Conservation (phyloP, 2,888 invertebrate genomes). For the Gonocerus acuteangulatus region DNA sequence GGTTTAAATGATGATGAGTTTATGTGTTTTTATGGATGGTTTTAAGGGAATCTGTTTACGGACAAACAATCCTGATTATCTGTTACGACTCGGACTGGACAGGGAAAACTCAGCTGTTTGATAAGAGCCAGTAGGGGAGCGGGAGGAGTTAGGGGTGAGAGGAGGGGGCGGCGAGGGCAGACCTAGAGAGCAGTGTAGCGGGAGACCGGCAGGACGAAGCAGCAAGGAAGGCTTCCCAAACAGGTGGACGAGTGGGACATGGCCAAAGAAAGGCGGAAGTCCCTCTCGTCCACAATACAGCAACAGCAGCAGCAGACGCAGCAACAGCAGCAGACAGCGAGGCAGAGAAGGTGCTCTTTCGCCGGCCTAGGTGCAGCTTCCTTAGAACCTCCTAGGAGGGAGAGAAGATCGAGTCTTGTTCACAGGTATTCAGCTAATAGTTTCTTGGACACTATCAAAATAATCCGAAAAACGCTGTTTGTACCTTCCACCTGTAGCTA, state of each 20-base stretch:
- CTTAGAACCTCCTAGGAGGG: slow-evolving; percentile 26
- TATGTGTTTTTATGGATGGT: too few relatives aligned
- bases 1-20: too few relatives aligned
- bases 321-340: slow-evolving; percentile 35
- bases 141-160: neutral
- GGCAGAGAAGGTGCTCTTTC: slow-evolving; percentile 39
- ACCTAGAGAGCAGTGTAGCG: neutral
- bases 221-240: neutral
- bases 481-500: too few relatives aligned
- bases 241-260: slow-evolving; percentile 35
- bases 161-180: neutral
- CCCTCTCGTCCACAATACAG: slow-evolving; percentile 39
- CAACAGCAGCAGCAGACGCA: slow-evolving; percentile 35
- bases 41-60: too few relatives aligned
- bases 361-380: neutral
- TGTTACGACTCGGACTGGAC: too few relatives aligned
- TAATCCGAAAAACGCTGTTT: too few relatives aligned
- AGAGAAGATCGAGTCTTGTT: slow-evolving; percentile 40
- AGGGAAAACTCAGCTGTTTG: neutral
- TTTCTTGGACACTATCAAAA: too few relatives aligned
- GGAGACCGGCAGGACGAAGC: neutral
- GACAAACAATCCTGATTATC: too few relatives aligned
- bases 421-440: slow-evolving; percentile 40
- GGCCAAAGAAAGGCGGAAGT: slow-evolving; percentile 40
- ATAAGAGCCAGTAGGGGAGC: neutral